Evolutionary conservation across 2,888 invertebrate genomes (phyloP), one percentile per base, ranked within the genome.

Genomic region (Plebejus melissa): DNA sequence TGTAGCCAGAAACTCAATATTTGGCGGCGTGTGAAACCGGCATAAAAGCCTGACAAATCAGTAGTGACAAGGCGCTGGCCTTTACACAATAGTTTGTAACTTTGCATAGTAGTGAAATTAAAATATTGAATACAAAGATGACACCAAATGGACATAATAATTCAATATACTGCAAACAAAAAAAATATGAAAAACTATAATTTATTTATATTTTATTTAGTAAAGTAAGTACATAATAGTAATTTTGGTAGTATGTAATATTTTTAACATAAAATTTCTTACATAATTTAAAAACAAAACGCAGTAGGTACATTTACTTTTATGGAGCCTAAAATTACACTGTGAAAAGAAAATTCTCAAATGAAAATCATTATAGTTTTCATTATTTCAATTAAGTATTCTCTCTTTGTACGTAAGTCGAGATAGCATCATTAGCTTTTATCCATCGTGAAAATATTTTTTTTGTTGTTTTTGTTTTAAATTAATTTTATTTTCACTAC

Each of bases 31-130:
- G 58, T 60, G 58, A 60, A 28, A 22, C 58, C 58, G 1, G 22
- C 28, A 60, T 60, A 60, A 60, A 60, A 60, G 60, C 60, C 60
- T 60, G 60, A 60, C 60, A 60, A 60, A 60, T 60, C 60, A 32
- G 28, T 28, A 60, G 60, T 60, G 60, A 60, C 60, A 60, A 60
- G 28, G 6, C 9, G 60, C 60, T 60, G 60, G 28, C 28, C 28
- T 60, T 60, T 60, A 46, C 46, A 11, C 11, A 46, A 32, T 22
- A 22, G 22, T 22, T 22, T 22, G 22, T 22, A 22, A 22, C 22
- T 22, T 22, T 22, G 22, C 22, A 22, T 22, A 22, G 22, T 22
- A 22, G 22, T 22, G 22, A 22, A 22, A 22, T 22, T 22, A 22
- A 22, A 22, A 22, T 22, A 22, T 22, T 22, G 22, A 22, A 22